Percentiles rank a stretch among this genome's conserved stretches.
Conservation (phyloP, 2,888 invertebrate genomes). For the Cheilosia pagana region DNA sequence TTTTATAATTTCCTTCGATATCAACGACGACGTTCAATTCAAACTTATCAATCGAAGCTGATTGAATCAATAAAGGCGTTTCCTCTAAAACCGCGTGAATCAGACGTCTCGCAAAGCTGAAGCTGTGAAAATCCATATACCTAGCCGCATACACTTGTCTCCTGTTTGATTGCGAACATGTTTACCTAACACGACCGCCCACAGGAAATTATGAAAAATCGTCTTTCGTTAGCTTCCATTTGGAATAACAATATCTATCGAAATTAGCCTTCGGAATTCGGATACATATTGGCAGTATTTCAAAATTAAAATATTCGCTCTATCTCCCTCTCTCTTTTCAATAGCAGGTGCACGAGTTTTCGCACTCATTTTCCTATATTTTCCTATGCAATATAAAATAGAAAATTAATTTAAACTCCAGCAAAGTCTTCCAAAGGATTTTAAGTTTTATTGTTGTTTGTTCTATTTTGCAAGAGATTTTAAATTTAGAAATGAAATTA, state of each 20-base stretch:
- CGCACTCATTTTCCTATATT: too few species aligned
- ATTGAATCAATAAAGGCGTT: slow-evolving; percentile 17
- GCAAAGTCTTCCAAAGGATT: too few species aligned
- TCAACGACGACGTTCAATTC: slow-evolving; percentile 3
- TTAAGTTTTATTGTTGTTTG: too few species aligned
- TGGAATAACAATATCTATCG: neutral
- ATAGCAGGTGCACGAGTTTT: too few species aligned
- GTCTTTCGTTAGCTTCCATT: slow-evolving; percentile 12
- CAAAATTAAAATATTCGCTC: too few species aligned
- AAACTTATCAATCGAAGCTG: slow-evolving; percentile 14
- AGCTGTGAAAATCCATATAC: neutral
- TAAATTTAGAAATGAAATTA: too few species aligned
- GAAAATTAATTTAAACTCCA: too few species aligned
- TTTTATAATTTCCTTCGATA: slow-evolving; percentile 16
- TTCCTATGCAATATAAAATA: too few species aligned
- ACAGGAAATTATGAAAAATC: neutral
- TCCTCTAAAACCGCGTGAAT: neutral
- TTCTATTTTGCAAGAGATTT: too few species aligned
- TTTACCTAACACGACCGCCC: slow-evolving; percentile 2
- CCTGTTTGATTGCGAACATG: neutral
- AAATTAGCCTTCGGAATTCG: slow-evolving; percentile 1
- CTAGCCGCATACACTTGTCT: neutral
- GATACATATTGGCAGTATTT: too few species aligned
- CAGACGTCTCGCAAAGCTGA: neutral
- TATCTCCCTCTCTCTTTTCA: too few species aligned